phyloP scores from a whole-genome alignment of 2,113 vertebrate species.

The Smithornis capensis region DNA sequence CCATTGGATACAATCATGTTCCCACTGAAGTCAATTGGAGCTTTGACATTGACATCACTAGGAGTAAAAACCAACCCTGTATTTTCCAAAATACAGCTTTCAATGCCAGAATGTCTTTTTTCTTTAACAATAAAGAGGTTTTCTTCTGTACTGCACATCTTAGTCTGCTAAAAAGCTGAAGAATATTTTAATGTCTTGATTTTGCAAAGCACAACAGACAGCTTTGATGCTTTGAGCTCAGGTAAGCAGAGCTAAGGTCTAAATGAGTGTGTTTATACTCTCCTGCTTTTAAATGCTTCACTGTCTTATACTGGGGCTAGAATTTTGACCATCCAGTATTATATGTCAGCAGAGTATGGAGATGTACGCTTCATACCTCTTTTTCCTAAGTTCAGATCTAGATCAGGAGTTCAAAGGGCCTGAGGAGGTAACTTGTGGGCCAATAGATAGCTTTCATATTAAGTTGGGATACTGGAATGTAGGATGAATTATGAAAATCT shows the following conservation, averaged over 20 bases:
- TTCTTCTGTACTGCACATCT: conserved; percentile 5
- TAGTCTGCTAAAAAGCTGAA: not conserved
- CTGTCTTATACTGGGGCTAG: not conserved
- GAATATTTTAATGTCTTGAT: not conserved
- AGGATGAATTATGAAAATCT: not conserved
- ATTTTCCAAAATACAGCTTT: conserved; percentile 50
- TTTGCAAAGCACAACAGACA: not conserved
- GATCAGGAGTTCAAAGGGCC: not conserved
- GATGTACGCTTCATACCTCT: not conserved
- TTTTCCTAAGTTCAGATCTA: not conserved
- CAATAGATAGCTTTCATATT: not conserved
- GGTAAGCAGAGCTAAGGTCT: not conserved
- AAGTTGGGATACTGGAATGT: not conserved
- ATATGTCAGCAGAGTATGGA: not conserved
- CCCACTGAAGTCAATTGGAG: conserved; percentile 35
- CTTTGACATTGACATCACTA: conserved; percentile 42
- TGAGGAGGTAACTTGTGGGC: not conserved
- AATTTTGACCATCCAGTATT: not conserved
- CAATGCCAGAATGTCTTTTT: conserved; percentile 7
- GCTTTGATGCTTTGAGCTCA: not conserved
- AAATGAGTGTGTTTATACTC: not conserved
- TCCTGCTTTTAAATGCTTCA: not conserved
- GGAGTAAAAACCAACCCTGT: not conserved
- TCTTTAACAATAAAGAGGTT: not conserved
- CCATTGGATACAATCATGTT: conserved; percentile 35